Base-by-base conservation (phyloP, 1,140 invertebrate genomes). In the Heliconius himera region DNA sequence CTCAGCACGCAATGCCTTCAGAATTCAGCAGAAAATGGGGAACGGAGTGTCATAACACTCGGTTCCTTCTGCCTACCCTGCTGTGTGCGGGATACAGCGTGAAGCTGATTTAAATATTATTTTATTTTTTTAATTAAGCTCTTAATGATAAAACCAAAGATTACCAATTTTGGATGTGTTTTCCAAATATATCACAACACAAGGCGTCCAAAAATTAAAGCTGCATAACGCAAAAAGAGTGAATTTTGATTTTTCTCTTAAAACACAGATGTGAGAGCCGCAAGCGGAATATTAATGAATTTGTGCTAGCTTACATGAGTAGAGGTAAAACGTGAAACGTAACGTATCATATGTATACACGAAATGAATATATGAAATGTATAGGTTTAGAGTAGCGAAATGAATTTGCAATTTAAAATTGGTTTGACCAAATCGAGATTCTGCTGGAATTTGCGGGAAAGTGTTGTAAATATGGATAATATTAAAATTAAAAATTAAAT, bases 231-330 rank as follows among this genome's bases (percentile, higher is more conserved):
- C 54, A 56, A 56, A 56, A 56, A 56, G n/a, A n/a, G n/a, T 56
- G n/a, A n/a, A 22, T 56, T 56, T 56, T 56, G 54, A 56, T 56
- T 56, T 56, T 56, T 56, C 54, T 56, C 54, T 56, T 22, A 56
- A 56, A 56, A 56, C 54, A 56, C 8, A n/a, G 54, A 56, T 56
- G 54, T 56, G 54, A 22, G n/a, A 22, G 54, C 54, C 54, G 54
- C 54, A 56, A 56, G 54, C 54, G 54, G 54, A 56, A 56, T 56
- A 56, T 56, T 56, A 56, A 56, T 56, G 54, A 56, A 22, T 56
- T 56, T 56, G 54, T 56, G 54, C 54, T 56, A 56, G 54, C 54
- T 56, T 56, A 56, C 54, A 56, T 56, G 54, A 36, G 33, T 36
- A 36, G 33, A 56, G 54, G 54, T 56, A 56, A 56, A 56, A 56